phyloP scores from a whole-genome alignment of 2,888 invertebrate genomes.

The Stratiomys singularior region DNA sequence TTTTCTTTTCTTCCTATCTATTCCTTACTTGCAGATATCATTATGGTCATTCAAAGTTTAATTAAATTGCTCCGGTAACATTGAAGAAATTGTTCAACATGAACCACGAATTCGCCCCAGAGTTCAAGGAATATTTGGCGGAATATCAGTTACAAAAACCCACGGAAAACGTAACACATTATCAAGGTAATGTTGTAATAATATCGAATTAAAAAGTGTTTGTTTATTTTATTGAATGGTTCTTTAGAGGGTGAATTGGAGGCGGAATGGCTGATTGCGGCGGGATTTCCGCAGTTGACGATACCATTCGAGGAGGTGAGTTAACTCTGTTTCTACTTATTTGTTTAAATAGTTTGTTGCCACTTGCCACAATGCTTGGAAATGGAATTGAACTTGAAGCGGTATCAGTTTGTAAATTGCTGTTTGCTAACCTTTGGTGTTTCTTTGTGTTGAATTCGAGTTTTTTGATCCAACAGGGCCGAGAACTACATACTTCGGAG shows the following conservation, averaged over 20 bases:
- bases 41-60: constrained; percentile 1
- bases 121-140: constrained; percentile 63
- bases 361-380: too few species aligned
- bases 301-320: constrained; percentile 66
- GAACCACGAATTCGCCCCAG: constrained; percentile 62
- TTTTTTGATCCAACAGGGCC: constrained; percentile 59
- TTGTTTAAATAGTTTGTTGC: too few species aligned
- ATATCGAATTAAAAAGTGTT: neutral
- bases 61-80: neutral
- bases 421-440: too few species aligned
- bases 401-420: too few species aligned
- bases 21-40: neutral
- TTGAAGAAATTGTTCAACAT: constrained; percentile 53
- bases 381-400: too few species aligned
- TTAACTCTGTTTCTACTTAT: neutral
- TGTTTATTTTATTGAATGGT: neutral
- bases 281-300: constrained; percentile 68
- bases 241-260: constrained; percentile 68
- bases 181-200: constrained; percentile 59
- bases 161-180: constrained; percentile 61
- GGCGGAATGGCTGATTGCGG: constrained; percentile 68
- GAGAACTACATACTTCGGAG: constrained; percentile 69
- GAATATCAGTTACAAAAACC: constrained; percentile 62
- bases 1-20: neutral
- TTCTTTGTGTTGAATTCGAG: neutral